Percentiles rank a stretch among this genome's conserved stretches.
These are phyloP conservation scores for Drosophila austrosaltans DNA, from an alignment of 2,888 invertebrate species.

Conservation along the genomic window DNA sequence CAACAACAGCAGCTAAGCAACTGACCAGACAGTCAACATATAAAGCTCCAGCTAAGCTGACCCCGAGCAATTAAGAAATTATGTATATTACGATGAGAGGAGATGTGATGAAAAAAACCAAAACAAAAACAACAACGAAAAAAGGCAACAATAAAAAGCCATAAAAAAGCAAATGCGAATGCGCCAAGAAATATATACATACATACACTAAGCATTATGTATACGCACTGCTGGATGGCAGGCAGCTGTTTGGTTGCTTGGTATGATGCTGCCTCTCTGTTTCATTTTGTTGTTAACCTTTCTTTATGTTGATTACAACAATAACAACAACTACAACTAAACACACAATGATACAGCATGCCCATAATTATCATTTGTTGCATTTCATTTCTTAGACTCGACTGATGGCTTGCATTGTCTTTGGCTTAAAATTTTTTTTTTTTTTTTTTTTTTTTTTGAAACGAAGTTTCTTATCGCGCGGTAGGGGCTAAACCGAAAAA, in stretches of 20 bases:
- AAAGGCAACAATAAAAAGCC: constrained; percentile 46
- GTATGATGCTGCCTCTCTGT: constrained; percentile 3
- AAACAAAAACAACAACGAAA: not conserved
- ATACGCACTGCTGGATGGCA: constrained; percentile 62
- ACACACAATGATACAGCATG: constrained; percentile 57
- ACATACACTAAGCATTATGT: constrained; percentile 59
- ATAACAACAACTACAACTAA: constrained; percentile 22
- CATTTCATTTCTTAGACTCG: constrained; percentile 56
- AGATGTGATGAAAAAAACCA: constrained; percentile 47
- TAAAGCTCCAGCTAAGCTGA: constrained; percentile 45
- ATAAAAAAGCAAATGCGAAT: constrained; percentile 53
- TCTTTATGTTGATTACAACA: constrained; percentile 52
- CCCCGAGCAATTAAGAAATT: constrained; percentile 76
- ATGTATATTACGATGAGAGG: constrained; percentile 64
- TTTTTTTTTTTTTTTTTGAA: not conserved
- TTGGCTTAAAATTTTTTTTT: constrained; percentile 17
- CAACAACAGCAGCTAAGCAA: constrained; percentile 13
- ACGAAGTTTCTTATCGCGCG: too few relatives aligned
- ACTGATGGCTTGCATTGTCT: constrained; percentile 18
- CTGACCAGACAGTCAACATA: constrained; percentile 12
- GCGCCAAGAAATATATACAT: constrained; percentile 24
- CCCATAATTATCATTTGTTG: constrained; percentile 70
- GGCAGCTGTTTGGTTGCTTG: constrained; percentile 46
- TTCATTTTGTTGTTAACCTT: constrained; percentile 54
- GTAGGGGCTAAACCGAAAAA: too few relatives aligned